Evolutionary conservation across 1,140 invertebrate species (phyloP), one percentile per base, ranked within the genome.

Genomic region (Trialeurodes vaporariorum): DNA sequence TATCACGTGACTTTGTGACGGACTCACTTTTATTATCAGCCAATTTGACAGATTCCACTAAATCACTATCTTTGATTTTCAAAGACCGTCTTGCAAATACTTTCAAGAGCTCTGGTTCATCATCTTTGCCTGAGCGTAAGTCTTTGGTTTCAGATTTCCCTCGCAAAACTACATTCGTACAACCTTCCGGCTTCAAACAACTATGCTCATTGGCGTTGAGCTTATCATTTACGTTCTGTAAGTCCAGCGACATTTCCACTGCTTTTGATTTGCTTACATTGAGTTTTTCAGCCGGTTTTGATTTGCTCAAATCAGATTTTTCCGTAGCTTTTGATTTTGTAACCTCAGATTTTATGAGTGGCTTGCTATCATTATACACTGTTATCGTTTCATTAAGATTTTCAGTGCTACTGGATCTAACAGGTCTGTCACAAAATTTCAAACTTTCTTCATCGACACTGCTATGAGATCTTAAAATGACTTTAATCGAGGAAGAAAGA

Each of bases 31-130:
- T 77, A 27, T 80, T 79, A 69, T 79, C 79, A 12, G 58, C 40
- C 59, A 69, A 21, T 27, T 27, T 24, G 25, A 69, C 34, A 1
- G 58, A 27, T 24, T 79, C 76, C 64, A 84, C 83, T n/a, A 80
- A 82, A 70, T 88, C 86, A 9, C 75, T 76, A 71, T 89, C 87
- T 77, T 87, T 88, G 2, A 89, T 76, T 77, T 91, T 91, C 0
- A 91, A 77, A 1, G 89, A 91, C 66, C 88, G 77, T 58, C 89
- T 77, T 0, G 88, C 88, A 75, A 91, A 91, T 0, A 91, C 89
- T 79, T 90, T 89, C 81, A 90, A 85, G 25, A 91, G 75, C 75
- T 91, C 89, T 0, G 87, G 87, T 75, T 88, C 86, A 60, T 87
- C 85, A 65, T 87, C 85, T 67, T 83, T 81, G 65, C 73, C 76